phyloP scores from a whole-genome alignment of 53 echinoderm and acorn worm species.

The Henricia sp. region DNA sequence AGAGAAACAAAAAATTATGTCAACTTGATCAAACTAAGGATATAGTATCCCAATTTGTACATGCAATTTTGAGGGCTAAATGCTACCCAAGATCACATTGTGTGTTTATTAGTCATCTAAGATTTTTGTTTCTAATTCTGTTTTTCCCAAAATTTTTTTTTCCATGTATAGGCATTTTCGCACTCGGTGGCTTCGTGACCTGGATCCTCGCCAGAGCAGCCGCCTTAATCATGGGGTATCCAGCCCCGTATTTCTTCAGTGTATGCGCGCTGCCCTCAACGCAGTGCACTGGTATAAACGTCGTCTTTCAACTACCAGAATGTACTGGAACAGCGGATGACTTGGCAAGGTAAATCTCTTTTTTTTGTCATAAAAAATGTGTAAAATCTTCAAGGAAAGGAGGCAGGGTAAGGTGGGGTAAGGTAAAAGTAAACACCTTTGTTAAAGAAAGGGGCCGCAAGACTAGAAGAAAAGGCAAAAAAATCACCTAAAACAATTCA shows the following conservation, averaged over 20 bases:
- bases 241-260: conserved; percentile 89
- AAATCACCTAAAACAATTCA: no score
- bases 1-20: no score
- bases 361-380: not conserved
- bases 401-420: not conserved
- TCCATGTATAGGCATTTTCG: conserved; percentile 69
- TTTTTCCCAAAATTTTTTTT: no score
- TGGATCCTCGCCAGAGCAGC: conserved; percentile 78
- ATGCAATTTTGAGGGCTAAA: no score
- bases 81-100: no score
- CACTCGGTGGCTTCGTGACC: conserved; percentile 76
- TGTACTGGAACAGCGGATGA: conserved; percentile 47
- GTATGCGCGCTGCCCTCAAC: conserved; percentile 59
- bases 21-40: no score
- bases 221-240: conserved; percentile 76
- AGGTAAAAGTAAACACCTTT: no score
- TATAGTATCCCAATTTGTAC: no score
- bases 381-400: not conserved
- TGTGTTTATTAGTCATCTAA: no score
- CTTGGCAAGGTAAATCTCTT: conserved; percentile 31
- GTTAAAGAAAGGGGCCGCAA: no score
- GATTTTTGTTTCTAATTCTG: no score
- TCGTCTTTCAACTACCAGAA: conserved; percentile 44
- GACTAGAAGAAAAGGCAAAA: no score
- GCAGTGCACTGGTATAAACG: conserved; percentile 45